Conservation (phyloP, 1,140 invertebrate genomes). For the Lysiphlebus fabarum region DNA sequence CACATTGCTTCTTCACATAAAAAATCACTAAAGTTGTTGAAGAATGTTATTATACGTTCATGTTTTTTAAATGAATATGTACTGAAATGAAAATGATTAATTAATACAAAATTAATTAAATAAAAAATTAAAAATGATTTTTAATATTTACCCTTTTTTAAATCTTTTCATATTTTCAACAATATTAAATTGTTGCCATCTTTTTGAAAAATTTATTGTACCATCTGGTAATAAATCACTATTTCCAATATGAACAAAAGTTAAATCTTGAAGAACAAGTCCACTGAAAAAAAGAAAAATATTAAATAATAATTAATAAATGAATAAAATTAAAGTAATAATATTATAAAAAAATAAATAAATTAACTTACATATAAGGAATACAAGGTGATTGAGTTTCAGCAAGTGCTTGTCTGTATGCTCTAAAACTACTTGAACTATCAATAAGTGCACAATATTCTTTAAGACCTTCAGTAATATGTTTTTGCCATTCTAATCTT, state of each 20-base stretch:
- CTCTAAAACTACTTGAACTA: slow-evolving; percentile 91
- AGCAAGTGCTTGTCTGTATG: slow-evolving; percentile 88
- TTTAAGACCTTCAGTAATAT: slow-evolving; percentile 87
- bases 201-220: slow-evolving; percentile 93
- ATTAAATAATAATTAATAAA: background rate
- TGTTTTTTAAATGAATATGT: slow-evolving; percentile 86
- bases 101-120: slow-evolving; percentile 2
- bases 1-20: slow-evolving; percentile 95
- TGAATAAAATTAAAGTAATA: slow-evolving; percentile 16
- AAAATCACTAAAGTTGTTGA: slow-evolving; percentile 95
- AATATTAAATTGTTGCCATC: slow-evolving; percentile 97
- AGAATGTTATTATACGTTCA: slow-evolving; percentile 90
- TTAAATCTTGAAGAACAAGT: slow-evolving; percentile 95
- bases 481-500: slow-evolving; percentile 91
- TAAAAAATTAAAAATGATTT: slow-evolving; percentile 11
- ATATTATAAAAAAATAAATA: slow-evolving; percentile 16
- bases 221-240: slow-evolving; percentile 83
- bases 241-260: slow-evolving; percentile 98
- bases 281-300: slow-evolving; percentile 69
- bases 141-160: slow-evolving; percentile 76
- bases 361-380: slow-evolving; percentile 87
- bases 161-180: slow-evolving; percentile 97
- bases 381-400: slow-evolving; percentile 96
- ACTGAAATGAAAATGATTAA: slow-evolving; percentile 47
- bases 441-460: slow-evolving; percentile 95